Conservation (phyloP, 2,888 invertebrate species). For the Nymphalis urticae region DNA sequence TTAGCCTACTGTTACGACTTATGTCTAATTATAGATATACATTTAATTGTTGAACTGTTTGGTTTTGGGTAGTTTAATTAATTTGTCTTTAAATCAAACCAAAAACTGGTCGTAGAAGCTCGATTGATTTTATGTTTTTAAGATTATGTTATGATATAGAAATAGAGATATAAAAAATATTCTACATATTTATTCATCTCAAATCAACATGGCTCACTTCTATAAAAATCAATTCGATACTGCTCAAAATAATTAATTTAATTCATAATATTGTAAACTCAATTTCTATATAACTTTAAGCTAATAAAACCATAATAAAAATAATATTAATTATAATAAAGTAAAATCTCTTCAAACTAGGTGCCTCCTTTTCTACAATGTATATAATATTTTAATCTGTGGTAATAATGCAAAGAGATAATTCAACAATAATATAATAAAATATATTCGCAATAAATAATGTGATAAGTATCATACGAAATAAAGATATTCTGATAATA, state of each 20-base stretch:
- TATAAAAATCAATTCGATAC: too few relatives aligned
- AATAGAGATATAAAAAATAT: too few relatives aligned
- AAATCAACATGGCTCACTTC: too few relatives aligned
- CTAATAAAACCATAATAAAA: background rate
- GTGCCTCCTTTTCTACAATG: slow-evolving; percentile 2
- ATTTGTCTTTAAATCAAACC: too few relatives aligned
- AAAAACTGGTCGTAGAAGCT: too few relatives aligned
- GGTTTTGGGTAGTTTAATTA: background rate
- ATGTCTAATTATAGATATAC: background rate
- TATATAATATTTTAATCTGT: background rate
- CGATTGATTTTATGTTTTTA: too few relatives aligned
- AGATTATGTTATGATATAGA: too few relatives aligned
- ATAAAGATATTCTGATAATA: background rate
- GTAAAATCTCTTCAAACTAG: background rate
- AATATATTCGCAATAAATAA: background rate
- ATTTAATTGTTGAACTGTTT: background rate
- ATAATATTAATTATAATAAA: background rate
- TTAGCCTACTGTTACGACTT: background rate
- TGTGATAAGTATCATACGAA: background rate
- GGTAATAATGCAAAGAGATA: too few relatives aligned
- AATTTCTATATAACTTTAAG: background rate
- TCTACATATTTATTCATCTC: too few relatives aligned
- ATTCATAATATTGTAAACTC: too few relatives aligned
- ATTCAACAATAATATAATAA: background rate
- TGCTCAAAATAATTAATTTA: too few relatives aligned